phyloP scores from a whole-genome alignment of 2,797 vertebrate genomes.

The Typhlichthys subterraneus region DNA sequence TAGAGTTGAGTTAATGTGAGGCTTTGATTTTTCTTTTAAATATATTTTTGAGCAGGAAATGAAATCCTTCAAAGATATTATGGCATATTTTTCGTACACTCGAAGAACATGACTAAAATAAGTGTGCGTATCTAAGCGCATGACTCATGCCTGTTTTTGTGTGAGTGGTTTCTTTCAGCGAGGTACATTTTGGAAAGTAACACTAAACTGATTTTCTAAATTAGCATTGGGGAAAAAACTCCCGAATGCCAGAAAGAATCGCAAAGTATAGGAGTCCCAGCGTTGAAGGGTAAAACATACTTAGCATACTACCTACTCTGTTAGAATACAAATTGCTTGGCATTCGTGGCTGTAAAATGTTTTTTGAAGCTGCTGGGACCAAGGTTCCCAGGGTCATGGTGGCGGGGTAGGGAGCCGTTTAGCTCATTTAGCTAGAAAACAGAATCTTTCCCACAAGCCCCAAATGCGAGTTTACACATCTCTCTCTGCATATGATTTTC shows the following conservation, averaged over 20 bases:
- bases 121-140: no score
- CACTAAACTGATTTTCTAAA: not conserved
- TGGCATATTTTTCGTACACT: no score
- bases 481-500: not conserved
- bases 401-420: not conserved
- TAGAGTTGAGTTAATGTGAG: no score
- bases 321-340: not conserved
- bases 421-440: constrained; percentile 10
- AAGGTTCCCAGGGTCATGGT: not conserved
- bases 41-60: not conserved
- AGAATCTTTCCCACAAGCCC: constrained; percentile 1
- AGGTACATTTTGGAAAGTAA: no score
- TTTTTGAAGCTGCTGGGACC: constrained; percentile 1
- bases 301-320: not conserved
- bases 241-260: no score
- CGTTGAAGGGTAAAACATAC: not conserved
- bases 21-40: no score
- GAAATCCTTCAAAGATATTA: not conserved
- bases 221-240: no score
- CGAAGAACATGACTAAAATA: no score
- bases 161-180: no score
- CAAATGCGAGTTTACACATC: not conserved
- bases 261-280: no score
- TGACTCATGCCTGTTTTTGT: no score
- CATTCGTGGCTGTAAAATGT: not conserved